These are phyloP conservation scores for Sylvicapra grimmia DNA, from an alignment of 2,113 vertebrate genomes.

Conservation along the genomic window DNA sequence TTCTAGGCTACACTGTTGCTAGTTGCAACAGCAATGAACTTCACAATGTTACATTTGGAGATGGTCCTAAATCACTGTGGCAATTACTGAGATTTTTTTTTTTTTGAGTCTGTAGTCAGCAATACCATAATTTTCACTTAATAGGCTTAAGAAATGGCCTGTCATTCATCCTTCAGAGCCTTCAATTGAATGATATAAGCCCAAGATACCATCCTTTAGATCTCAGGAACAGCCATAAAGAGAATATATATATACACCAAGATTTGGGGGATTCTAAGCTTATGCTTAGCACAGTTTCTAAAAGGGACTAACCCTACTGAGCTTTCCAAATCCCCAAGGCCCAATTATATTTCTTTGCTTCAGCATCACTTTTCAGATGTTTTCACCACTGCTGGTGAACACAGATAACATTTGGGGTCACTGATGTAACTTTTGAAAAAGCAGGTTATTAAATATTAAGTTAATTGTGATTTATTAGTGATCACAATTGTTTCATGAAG, in stretches of 20 bases:
- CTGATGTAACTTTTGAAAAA: neutral
- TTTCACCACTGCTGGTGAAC: slow-evolving; percentile 48
- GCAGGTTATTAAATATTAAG: neutral
- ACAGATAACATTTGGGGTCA: slow-evolving; percentile 52
- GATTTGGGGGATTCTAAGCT: slow-evolving; percentile 42
- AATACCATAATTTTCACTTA: slow-evolving; percentile 49
- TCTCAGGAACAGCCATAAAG: neutral
- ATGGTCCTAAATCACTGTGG: slow-evolving; percentile 19
- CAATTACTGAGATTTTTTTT: slow-evolving; percentile 26
- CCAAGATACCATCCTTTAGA: slow-evolving; percentile 32
- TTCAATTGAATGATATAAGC: slow-evolving; percentile 41
- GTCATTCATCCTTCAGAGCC: slow-evolving; percentile 32
- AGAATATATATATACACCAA: neutral
- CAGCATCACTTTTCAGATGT: slow-evolving; percentile 40
- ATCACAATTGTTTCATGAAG: neutral
- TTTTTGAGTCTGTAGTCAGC: neutral
- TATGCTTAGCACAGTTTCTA: slow-evolving; percentile 34
- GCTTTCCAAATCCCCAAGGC: slow-evolving; percentile 51
- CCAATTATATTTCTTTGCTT: slow-evolving; percentile 56
- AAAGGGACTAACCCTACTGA: slow-evolving; percentile 28
- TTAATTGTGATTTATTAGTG: slow-evolving; percentile 9
- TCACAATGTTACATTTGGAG: neutral
- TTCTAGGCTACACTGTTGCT: neutral
- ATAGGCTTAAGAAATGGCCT: slow-evolving; percentile 42
- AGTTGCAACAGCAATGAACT: neutral